A percentile compares a stretch with the other conserved stretches of the same genome.
phyloP scores from a whole-genome alignment of 2,113 vertebrate species.

The Panthera tigris region DNA sequence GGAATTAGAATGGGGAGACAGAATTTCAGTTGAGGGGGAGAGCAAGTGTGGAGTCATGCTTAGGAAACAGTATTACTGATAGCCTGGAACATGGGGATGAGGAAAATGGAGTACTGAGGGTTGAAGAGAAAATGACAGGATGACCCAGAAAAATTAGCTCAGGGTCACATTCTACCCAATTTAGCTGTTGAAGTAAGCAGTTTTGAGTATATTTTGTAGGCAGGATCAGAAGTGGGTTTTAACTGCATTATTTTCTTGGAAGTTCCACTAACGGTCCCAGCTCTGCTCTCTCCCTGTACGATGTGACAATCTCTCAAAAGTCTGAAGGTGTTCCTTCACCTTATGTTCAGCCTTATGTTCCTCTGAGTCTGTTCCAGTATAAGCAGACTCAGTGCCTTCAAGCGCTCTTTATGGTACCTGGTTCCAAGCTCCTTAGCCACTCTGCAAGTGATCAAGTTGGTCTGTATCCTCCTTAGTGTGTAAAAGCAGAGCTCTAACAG shows the following conservation, averaged over 20 bases:
- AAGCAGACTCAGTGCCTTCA: not conserved
- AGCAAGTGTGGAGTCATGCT: not conserved
- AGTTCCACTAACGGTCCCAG: not conserved
- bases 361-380: not conserved
- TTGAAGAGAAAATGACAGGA: not conserved
- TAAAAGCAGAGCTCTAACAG: not conserved
- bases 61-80: not conserved
- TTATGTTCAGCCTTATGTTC: not conserved
- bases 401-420: not conserved
- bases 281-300: not conserved
- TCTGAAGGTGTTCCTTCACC: too few species aligned
- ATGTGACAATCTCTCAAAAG: not conserved
- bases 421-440: not conserved
- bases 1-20: not conserved
- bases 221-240: not conserved
- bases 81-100: not conserved
- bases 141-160: not conserved
- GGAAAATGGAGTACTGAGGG: not conserved
- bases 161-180: not conserved
- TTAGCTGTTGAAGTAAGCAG: not conserved
- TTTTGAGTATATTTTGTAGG: not conserved
- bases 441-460: not conserved
- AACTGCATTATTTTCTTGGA: not conserved
- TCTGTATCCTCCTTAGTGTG: not conserved
- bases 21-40: not conserved